Evolutionary conservation across 2,797 vertebrate species (phyloP).

Genomic region (Mergus octosetaceus): DNA sequence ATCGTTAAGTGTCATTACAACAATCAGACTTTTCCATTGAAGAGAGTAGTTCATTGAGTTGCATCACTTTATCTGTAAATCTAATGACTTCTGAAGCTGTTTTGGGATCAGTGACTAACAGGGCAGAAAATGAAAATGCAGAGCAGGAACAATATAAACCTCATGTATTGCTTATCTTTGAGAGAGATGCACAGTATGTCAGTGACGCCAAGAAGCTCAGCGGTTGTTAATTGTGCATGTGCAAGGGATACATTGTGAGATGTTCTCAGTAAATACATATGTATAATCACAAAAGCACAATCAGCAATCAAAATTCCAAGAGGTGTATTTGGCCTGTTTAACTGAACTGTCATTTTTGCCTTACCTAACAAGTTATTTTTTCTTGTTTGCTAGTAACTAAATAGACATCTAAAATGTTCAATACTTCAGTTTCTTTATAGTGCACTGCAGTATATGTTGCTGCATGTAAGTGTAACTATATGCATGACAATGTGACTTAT

Average conservation of each 20-base stretch:
- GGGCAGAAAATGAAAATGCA: slow-evolving; percentile 44
- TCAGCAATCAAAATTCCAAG: not conserved
- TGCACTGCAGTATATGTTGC: not conserved
- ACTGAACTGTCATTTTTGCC: no score
- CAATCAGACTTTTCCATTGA: slow-evolving; percentile 2
- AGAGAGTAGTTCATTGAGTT: not conserved
- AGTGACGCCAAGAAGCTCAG: not conserved
- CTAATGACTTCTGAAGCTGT: slow-evolving; percentile 33
- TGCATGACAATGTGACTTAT: not conserved
- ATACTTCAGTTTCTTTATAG: not conserved
- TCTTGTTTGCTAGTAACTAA: not conserved
- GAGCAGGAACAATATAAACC: not conserved
- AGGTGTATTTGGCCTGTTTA: not conserved
- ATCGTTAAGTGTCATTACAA: not conserved
- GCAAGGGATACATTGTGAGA: not conserved
- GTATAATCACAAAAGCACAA: not conserved
- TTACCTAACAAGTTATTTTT: not conserved
- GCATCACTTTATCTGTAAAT: slow-evolving; percentile 1
- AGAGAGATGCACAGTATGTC: not conserved
- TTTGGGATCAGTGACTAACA: slow-evolving; percentile 40
- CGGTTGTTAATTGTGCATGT: not conserved
- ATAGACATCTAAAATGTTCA: not conserved
- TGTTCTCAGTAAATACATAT: not conserved
- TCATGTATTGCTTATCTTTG: not conserved
- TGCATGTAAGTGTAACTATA: not conserved